Base-by-base conservation (phyloP, 53 echinoderm and acorn worm genomes). In the Temnopleurus reevesii region DNA sequence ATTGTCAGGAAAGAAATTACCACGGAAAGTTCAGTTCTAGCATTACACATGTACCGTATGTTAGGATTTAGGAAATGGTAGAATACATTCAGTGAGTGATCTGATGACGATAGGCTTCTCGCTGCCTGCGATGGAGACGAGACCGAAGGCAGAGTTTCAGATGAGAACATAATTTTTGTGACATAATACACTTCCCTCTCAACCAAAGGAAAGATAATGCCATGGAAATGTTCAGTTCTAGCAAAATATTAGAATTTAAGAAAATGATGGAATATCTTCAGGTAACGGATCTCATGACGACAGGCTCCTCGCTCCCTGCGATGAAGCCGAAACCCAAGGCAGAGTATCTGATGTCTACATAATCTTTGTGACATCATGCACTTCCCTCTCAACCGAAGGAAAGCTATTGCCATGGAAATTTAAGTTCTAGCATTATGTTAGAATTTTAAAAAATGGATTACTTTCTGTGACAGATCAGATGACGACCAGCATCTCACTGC, bases 71-170 rank as follows among this genome's bases (percentile, higher is more conserved):
- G 13, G 41, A 71, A 23, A 71, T 2, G 10, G 41, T 21, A 0
- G n/a, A 92, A 49, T 86, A 97, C 97, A 94, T 92, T 97, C 97
- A 6, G 97, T 97, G 47, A 97, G 95, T 18, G 97, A 97, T 64
- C 97, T 76, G n/a, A 97, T 93, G 33, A 97, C 94, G 53, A 97
- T 95, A 0, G 97, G 97, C 66, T 90, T 92, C 85, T 97, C 97
- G 55, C 97, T 97, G 89, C 97, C 97, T 18, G 97, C 97, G 33
- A 97, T 95, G 89, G 95, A 97, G 9, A 95, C 97, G 49, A 97
- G 95, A 12, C 97, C 97, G 4, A 95, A 91, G 33, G 83, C 86
- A 9, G 58, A 27, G 77, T 97, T 94, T 61, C 97, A 83, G 19
- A 76, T 57, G 17, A 97, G 58, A 0, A 90, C 90, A 19, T 94